Evolutionary conservation across 2,797 vertebrate species (phyloP).

Genomic region (Taenioides sp.): DNA sequence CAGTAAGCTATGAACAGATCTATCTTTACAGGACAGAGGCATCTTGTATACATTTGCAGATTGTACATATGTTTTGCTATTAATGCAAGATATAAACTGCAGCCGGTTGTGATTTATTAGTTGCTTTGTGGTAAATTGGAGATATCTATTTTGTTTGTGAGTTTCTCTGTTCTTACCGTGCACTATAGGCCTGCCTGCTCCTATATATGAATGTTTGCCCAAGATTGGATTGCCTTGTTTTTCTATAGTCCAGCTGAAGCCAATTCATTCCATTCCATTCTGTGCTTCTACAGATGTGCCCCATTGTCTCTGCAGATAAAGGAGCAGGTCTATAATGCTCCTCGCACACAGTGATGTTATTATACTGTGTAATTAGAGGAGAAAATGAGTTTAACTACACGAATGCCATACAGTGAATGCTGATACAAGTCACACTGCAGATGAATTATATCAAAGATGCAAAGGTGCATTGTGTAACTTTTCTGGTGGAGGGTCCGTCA

Average conservation of each 20-base stretch:
- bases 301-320: slow-evolving; percentile 20
- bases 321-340: slow-evolving; percentile 6
- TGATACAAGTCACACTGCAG: slow-evolving; percentile 1
- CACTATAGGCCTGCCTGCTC: neutral
- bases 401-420: neutral
- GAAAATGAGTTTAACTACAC: slow-evolving; percentile 13
- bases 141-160: neutral
- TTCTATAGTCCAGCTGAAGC: neutral
- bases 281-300: slow-evolving; percentile 14
- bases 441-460: neutral
- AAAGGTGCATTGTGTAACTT: too few relatives aligned
- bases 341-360: slow-evolving; percentile 15
- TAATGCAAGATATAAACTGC: neutral
- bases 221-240: slow-evolving; percentile 21
- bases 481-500: too few relatives aligned
- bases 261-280: slow-evolving; percentile 13
- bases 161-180: neutral
- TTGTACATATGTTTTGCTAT: neutral
- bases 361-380: slow-evolving; percentile 14
- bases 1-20: too few relatives aligned
- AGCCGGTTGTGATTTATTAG: neutral
- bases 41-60: too few relatives aligned
- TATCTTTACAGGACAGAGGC: too few relatives aligned
- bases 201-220: slow-evolving; percentile 9
- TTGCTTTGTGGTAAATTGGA: neutral